Conservation (phyloP, 2,888 invertebrate species). For the Carcina quercana region DNA sequence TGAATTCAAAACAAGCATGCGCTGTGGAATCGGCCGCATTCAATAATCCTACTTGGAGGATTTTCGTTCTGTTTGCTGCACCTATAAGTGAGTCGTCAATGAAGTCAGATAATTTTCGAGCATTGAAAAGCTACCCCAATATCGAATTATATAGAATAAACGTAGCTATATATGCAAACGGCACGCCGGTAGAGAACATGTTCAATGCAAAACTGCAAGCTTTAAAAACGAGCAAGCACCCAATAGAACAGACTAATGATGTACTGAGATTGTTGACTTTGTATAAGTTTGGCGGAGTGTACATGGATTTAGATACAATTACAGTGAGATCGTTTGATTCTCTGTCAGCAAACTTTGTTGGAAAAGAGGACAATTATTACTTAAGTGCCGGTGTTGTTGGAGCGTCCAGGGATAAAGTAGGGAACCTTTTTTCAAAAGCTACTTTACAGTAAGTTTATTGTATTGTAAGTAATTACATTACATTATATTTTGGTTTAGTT, state of each 20-base stretch:
- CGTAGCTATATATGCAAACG: too few relatives aligned
- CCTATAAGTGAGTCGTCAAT: too few relatives aligned
- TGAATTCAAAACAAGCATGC: conserved; percentile 74
- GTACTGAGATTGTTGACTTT: not conserved
- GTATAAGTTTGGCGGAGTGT: conserved; percentile 5
- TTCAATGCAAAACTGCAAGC: too few relatives aligned
- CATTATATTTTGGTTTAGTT: too few relatives aligned
- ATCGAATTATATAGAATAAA: too few relatives aligned
- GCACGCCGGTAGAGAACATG: too few relatives aligned
- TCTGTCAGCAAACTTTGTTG: conserved; percentile 21
- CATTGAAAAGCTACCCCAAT: too few relatives aligned
- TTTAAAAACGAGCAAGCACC: conserved; percentile 64
- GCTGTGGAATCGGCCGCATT: conserved; percentile 77
- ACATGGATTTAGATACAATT: conserved; percentile 4
- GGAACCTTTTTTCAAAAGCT: conserved; percentile 25
- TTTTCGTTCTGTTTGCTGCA: conserved; percentile 49
- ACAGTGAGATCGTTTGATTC: conserved; percentile 1
- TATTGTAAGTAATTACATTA: too few relatives aligned
- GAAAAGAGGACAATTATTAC: conserved; percentile 70
- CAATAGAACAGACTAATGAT: conserved; percentile 36
- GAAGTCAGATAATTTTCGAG: too few relatives aligned
- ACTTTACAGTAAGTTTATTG: too few relatives aligned
- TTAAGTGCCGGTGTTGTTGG: conserved; percentile 81
- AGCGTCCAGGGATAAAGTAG: conserved; percentile 48
- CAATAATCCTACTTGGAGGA: conserved; percentile 67